Evolutionary conservation across 2,888 invertebrate genomes (phyloP), one percentile per base, ranked within the genome.

Genomic region (Phoronis australis): DNA sequence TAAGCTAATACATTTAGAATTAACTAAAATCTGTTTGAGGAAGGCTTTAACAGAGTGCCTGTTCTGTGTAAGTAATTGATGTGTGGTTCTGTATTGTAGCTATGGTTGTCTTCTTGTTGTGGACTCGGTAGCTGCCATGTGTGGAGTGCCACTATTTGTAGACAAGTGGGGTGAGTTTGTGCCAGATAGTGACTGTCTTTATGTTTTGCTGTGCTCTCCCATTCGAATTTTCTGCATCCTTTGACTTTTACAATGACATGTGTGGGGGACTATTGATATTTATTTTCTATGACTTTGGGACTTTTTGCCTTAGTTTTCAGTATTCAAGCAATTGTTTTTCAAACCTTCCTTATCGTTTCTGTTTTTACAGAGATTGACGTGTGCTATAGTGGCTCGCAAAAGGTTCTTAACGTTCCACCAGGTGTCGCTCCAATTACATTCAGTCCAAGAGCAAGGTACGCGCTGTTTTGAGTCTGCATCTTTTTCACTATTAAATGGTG

Each of bases 341-440:
- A n/a, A n/a, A n/a, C n/a, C n/a, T n/a, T n/a, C n/a, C n/a, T n/a
- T n/a, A n/a, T n/a, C n/a, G n/a, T n/a, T n/a, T n/a, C n/a, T n/a
- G n/a, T 20, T 21, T 4, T 54, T 62, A 15, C 57, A 74, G 71
- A 82, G 49, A 80, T 90, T 41, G 89, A 90, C 76, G 85, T 84
- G 35, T 80, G 85, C n/a, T 89, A 88, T 71, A 83, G 86, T 2
- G 87, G 86, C 4, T 84, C 87, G 3, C 89, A 90, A 76, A 89
- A 89, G 72, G 83, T 84, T n/a, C 75, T 90, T 20, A 84, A 86
- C 42, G 85, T 84, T 1, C 87, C 88, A 1, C 84, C 88, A n/a
- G 88, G 88, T 15, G 76, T 87, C 25, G 83, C 87, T 4, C 88
- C 88, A 1, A 84, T 89, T 45, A 85, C 87, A 9, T 87, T 89